Conservation (phyloP, 53 echinoderm and acorn worm species). For the Echinometra lucunter region DNA sequence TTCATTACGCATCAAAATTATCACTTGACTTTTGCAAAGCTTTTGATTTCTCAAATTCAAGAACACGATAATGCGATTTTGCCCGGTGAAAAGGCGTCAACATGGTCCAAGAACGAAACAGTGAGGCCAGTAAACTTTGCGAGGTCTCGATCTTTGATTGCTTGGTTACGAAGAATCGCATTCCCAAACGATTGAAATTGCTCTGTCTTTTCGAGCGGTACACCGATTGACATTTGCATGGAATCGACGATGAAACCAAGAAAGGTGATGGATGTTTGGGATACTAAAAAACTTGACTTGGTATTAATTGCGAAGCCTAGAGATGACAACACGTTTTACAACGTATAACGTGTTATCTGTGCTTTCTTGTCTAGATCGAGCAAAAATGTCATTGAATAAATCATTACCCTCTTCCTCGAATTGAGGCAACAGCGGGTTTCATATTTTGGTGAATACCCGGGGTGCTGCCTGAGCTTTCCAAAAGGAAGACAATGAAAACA, state of each 20-base stretch:
- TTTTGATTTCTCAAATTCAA: constrained; percentile 12
- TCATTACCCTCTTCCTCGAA: neutral
- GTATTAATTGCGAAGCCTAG: neutral
- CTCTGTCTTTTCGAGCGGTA: neutral
- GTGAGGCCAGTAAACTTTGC: constrained; percentile 45
- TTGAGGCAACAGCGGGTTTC: constrained; percentile 14
- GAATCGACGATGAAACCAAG: constrained; percentile 10
- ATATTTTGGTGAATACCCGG: constrained; percentile 4
- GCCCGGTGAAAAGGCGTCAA: constrained; percentile 49
- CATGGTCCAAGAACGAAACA: constrained; percentile 27
- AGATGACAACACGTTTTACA: neutral
- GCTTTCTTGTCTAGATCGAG: neutral
- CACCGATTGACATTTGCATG: neutral
- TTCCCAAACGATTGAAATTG: neutral
- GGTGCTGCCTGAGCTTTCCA: constrained; percentile 13
- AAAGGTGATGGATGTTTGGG: neutral
- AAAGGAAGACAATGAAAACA: constrained; percentile 23
- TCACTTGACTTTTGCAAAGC: neutral
- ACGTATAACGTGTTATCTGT: neutral
- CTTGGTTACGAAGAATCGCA: neutral
- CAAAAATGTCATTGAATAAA: neutral
- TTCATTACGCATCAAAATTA: neutral
- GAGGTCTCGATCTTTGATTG: neutral
- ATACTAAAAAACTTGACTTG: neutral
- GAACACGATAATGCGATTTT: constrained; percentile 45